phyloP scores from a whole-genome alignment of 2,797 vertebrate species.

The Chelmon rostratus region DNA sequence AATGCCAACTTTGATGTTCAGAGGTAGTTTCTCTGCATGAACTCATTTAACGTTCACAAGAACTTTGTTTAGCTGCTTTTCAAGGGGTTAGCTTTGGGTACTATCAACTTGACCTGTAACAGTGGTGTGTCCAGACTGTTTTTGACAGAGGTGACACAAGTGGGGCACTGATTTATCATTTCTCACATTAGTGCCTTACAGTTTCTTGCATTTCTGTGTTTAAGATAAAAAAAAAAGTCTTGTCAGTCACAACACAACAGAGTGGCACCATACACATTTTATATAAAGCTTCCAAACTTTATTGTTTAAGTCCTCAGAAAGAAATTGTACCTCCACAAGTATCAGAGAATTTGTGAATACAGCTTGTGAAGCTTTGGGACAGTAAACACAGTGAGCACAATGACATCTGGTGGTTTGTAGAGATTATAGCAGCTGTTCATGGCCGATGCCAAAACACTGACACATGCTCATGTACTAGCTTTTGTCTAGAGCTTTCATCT shows the following conservation, averaged over 20 bases:
- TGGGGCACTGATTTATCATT: no score
- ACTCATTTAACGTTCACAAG: background rate
- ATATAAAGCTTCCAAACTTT: no score
- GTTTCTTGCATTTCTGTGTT: no score
- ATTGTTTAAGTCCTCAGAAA: no score
- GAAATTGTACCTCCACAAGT: no score
- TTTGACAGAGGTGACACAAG: background rate
- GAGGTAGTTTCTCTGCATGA: slow-evolving; percentile 83
- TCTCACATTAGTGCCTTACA: no score
- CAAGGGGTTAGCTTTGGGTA: background rate
- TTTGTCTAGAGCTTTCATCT: background rate
- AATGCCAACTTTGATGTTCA: slow-evolving; percentile 98
- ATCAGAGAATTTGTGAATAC: no score
- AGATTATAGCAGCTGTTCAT: background rate
- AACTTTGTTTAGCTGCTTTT: background rate
- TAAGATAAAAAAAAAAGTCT: no score
- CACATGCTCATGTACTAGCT: background rate
- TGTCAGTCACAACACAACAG: no score
- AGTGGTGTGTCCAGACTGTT: background rate
- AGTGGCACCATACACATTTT: no score
- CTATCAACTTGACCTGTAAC: background rate
- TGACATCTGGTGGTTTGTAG: slow-evolving; percentile 15
- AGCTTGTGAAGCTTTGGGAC: background rate
- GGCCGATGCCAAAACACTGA: background rate
- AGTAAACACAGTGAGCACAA: slow-evolving; percentile 8